These are phyloP conservation scores for Sebastiscus tertius DNA, from an alignment of 2,797 vertebrate species.

Conservation along the genomic window DNA sequence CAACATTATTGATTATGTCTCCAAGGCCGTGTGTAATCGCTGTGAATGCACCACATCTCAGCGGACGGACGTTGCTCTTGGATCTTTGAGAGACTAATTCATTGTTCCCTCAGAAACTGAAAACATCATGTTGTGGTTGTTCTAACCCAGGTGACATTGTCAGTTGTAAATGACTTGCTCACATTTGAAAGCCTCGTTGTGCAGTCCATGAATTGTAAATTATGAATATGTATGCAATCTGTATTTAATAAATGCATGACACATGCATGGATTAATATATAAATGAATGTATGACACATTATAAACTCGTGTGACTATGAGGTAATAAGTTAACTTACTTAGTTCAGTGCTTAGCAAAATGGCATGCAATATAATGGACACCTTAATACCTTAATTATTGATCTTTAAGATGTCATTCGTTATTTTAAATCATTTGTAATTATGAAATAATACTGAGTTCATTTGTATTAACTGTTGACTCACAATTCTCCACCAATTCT, in stretches of 20 bases:
- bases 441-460: background rate
- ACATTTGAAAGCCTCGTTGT: background rate
- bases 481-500: background rate
- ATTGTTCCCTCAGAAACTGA: background rate
- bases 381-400: background rate
- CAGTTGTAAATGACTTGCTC: background rate
- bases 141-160: background rate
- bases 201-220: background rate
- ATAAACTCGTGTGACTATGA: background rate
- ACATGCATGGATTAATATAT: background rate
- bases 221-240: background rate
- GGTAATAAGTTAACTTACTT: background rate
- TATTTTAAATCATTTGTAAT: background rate
- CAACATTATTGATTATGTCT: constrained; percentile 54
- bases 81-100: background rate
- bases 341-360: background rate
- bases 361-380: background rate
- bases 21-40: background rate
- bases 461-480: background rate
- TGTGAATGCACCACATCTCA: constrained; percentile 5
- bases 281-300: background rate
- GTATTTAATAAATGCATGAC: background rate
- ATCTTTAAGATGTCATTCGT: background rate
- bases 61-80: background rate
- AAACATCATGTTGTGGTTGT: background rate